A percentile compares a stretch with the other conserved stretches of the same genome.
Conservation (phyloP, 2,113 vertebrate genomes). For the Orycteropus afer region DNA sequence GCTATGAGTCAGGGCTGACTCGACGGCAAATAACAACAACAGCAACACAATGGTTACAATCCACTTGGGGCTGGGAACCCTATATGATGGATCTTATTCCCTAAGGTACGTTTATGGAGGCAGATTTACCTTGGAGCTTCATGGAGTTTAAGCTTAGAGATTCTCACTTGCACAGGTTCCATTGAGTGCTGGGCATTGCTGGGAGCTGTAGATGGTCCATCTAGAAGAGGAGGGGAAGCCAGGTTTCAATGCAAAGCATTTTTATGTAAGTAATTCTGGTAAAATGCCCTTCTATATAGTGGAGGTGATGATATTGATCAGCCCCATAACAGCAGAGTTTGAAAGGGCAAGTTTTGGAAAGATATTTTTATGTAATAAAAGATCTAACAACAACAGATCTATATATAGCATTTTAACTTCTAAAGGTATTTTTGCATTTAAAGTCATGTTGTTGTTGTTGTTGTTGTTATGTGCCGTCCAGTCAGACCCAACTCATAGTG, state of each 20-base stretch:
- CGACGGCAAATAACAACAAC: no score
- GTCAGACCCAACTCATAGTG: no score
- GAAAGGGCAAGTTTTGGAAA: background rate
- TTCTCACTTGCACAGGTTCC: background rate
- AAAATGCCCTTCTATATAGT: conserved; percentile 4
- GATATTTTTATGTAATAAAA: background rate
- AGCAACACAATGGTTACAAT: no score
- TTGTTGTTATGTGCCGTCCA: no score
- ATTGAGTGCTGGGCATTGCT: background rate
- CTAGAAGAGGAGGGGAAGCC: background rate
- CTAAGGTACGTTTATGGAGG: background rate
- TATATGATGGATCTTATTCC: background rate
- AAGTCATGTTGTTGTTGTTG: background rate
- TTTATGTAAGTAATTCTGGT: background rate
- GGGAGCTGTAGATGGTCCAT: background rate
- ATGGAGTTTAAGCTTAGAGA: background rate
- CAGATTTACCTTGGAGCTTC: background rate
- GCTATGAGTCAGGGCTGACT: no score
- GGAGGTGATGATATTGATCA: background rate
- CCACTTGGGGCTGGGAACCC: background rate
- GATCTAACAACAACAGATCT: background rate
- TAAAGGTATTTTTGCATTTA: background rate
- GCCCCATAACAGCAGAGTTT: background rate
- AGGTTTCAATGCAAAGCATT: background rate
- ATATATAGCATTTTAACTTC: background rate